Conservation (phyloP, 2,113 vertebrate genomes). For the Maccullochella peelii region DNA sequence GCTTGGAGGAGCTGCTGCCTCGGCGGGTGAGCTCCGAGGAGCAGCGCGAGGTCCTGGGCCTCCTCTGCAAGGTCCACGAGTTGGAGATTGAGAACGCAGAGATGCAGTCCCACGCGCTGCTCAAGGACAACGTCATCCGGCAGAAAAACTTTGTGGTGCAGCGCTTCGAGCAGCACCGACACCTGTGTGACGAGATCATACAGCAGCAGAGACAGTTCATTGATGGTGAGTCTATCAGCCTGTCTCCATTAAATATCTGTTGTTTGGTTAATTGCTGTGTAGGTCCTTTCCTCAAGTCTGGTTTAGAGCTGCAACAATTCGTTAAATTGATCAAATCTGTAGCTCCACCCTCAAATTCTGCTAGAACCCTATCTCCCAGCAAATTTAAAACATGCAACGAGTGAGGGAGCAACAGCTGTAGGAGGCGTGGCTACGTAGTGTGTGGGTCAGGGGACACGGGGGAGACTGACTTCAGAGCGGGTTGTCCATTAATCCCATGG, state of each 20-base stretch:
- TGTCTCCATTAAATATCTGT: neutral
- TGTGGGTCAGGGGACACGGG: too few species aligned
- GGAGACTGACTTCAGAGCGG: too few species aligned
- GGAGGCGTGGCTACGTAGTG: too few species aligned
- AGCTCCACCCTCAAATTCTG: too few species aligned
- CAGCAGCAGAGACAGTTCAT: constrained; percentile 91
- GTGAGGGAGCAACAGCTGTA: too few species aligned
- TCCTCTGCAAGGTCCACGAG: constrained; percentile 90
- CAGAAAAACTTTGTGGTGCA: constrained; percentile 86
- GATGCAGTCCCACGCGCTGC: constrained; percentile 87
- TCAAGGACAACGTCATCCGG: constrained; percentile 88
- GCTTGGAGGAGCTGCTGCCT: constrained; percentile 87
- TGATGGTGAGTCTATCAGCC: constrained; percentile 77
- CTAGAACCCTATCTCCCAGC: too few species aligned
- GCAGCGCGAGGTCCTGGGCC: constrained; percentile 88
- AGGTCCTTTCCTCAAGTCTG: neutral
- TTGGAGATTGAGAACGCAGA: constrained; percentile 88
- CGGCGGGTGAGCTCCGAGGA: constrained; percentile 86
- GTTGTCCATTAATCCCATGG: too few species aligned
- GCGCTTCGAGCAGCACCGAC: constrained; percentile 87
- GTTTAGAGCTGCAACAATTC: neutral
- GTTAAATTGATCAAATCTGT: too few species aligned
- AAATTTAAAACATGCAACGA: too few species aligned
- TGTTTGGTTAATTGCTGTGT: neutral
- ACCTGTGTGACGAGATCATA: constrained; percentile 90